phyloP scores from a whole-genome alignment of 2,797 vertebrate genomes.

The Pelochelys cantorii region DNA sequence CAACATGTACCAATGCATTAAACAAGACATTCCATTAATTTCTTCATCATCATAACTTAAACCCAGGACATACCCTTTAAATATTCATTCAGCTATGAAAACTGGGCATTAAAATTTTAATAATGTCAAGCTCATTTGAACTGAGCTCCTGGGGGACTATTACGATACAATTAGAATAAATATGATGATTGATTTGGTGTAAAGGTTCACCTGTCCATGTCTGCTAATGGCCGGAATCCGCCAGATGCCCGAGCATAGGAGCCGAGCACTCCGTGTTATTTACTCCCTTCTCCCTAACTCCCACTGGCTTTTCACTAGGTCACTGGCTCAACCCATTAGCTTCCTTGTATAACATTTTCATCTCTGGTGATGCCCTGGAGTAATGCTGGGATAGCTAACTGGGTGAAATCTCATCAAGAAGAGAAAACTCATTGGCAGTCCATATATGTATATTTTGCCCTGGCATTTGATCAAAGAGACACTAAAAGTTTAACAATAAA shows the following conservation, averaged over 20 bases:
- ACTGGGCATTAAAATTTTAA: slow-evolving; percentile 91
- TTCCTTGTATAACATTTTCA: accelerated
- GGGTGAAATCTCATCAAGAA: background rate
- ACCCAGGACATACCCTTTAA: slow-evolving; percentile 89
- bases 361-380: background rate
- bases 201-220: slow-evolving; percentile 83
- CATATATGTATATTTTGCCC: background rate
- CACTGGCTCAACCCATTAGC: accelerated
- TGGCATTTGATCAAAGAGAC: slow-evolving; percentile 53
- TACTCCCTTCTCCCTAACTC: slow-evolving; percentile 3
- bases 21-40: slow-evolving; percentile 92
- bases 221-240: slow-evolving; percentile 49
- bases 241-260: slow-evolving; percentile 44
- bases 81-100: slow-evolving; percentile 92
- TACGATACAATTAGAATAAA: slow-evolving; percentile 89
- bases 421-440: background rate
- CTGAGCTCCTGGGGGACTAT: slow-evolving; percentile 85
- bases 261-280: slow-evolving; percentile 36
- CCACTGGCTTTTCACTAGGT: background rate
- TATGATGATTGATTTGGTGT: slow-evolving; percentile 85
- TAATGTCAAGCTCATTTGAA: slow-evolving; percentile 91
- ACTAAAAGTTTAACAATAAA: slow-evolving; percentile 49
- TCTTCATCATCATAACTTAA: slow-evolving; percentile 94
- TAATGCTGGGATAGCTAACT: background rate
- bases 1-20: slow-evolving; percentile 85